Percentiles rank a stretch among this genome's conserved stretches.
Evolutionary conservation across 1,140 invertebrate species (phyloP).

Genomic region (Diachasma alloeum): DNA sequence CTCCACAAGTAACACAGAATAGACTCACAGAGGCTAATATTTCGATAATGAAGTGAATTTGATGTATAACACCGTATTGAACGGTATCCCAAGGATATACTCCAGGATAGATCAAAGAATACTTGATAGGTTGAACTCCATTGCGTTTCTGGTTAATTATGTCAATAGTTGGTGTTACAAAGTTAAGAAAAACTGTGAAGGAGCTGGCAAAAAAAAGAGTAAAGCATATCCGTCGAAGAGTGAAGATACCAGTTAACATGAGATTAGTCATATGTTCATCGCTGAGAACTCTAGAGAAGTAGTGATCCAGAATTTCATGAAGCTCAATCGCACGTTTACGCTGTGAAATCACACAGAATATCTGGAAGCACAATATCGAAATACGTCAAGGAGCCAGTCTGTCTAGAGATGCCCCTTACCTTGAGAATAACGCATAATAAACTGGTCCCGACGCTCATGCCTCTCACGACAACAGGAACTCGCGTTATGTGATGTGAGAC

Average conservation of each 20-base stretch:
- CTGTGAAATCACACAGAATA: too few relatives aligned
- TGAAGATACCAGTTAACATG: too few relatives aligned
- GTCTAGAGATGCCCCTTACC: too few relatives aligned
- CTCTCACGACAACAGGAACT: background rate
- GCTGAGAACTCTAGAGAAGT: too few relatives aligned
- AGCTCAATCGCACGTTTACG: too few relatives aligned
- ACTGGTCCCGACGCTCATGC: constrained; percentile 6
- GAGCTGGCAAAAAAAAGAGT: background rate
- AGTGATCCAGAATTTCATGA: too few relatives aligned
- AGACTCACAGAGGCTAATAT: background rate
- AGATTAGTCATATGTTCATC: too few relatives aligned
- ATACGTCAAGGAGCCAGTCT: too few relatives aligned
- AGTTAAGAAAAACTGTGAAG: background rate
- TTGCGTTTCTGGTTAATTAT: background rate
- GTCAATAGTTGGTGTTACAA: background rate
- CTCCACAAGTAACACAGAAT: constrained; percentile 24
- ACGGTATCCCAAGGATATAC: constrained; percentile 25
- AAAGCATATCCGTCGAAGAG: background rate
- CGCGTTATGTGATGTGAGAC: background rate
- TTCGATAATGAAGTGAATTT: constrained; percentile 33
- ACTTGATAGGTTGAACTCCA: constrained; percentile 9
- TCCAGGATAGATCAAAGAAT: constrained; percentile 18
- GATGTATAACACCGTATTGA: constrained; percentile 21
- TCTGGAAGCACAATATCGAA: too few relatives aligned
- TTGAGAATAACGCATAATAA: too few relatives aligned